Conservation (phyloP, 2,888 invertebrate genomes). For the Aethes cnicana region DNA sequence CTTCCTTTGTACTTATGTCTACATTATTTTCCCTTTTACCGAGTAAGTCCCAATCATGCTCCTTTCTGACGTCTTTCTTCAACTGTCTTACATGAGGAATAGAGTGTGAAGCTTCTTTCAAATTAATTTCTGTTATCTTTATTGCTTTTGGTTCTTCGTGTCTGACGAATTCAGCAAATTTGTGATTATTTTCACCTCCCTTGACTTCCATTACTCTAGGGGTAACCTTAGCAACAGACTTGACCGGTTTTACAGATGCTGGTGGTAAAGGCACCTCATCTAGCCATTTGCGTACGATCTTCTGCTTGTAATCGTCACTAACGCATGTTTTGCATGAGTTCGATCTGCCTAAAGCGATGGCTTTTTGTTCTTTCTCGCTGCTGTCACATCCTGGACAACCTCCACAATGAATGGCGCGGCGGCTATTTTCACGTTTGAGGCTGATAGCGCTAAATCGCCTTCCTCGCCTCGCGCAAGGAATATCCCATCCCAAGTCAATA, state of each 20-base stretch:
- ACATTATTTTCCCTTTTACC: constrained; percentile 16
- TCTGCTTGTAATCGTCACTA: constrained; percentile 86
- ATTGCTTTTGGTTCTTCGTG: constrained; percentile 39
- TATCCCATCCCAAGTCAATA: constrained; percentile 76
- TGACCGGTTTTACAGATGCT: constrained; percentile 47
- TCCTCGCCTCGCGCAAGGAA: constrained; percentile 75
- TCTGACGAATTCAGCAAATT: constrained; percentile 43
- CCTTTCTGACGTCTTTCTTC: constrained; percentile 34
- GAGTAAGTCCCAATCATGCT: constrained; percentile 27
- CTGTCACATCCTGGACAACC: constrained; percentile 87
- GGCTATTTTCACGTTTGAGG: constrained; percentile 84
- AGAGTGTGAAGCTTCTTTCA: constrained; percentile 19
- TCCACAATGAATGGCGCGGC: constrained; percentile 80
- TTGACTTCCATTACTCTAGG: constrained; percentile 62
- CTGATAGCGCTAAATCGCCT: constrained; percentile 82
- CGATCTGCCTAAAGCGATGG: constrained; percentile 61
- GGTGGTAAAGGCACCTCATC: constrained; percentile 84
- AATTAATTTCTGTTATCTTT: constrained; percentile 18
- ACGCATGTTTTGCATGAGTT: constrained; percentile 82
- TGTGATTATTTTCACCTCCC: constrained; percentile 43
- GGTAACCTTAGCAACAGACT: constrained; percentile 71
- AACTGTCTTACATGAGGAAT: constrained; percentile 21
- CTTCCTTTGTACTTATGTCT: constrained; percentile 23
- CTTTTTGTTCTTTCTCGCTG: constrained; percentile 53
- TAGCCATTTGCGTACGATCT: constrained; percentile 89